phyloP scores from a whole-genome alignment of 2,888 invertebrate genomes.

The Sympetrum striolatum region DNA sequence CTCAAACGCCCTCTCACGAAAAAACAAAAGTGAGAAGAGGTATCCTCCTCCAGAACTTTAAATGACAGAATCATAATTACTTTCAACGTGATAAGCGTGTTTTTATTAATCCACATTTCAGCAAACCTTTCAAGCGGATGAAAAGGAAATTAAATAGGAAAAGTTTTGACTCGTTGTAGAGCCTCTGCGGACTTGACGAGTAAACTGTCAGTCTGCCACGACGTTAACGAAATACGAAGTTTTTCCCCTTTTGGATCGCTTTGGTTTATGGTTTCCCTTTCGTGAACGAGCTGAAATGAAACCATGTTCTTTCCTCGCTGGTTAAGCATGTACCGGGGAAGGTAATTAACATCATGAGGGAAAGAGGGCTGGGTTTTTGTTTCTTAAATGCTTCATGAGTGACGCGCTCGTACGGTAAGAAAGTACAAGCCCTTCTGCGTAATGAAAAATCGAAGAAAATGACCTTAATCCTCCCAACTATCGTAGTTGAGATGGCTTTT shows the following conservation, averaged over 20 bases:
- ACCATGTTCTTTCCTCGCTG: not conserved
- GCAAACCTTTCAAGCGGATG: not conserved
- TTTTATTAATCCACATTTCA: not conserved
- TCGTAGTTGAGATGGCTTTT: too few relatives aligned
- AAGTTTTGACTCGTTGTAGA: not conserved
- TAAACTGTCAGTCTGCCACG: not conserved
- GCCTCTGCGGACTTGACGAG: not conserved
- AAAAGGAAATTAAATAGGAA: not conserved
- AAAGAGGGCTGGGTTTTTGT: not conserved
- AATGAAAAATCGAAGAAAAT: not conserved
- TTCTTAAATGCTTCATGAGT: not conserved
- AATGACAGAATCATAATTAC: too few relatives aligned
- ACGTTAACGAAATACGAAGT: not conserved
- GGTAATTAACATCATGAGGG: not conserved
- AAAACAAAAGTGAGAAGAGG: too few relatives aligned
- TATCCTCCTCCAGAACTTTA: too few relatives aligned
- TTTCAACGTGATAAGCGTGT: too few relatives aligned
- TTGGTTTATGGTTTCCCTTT: not conserved
- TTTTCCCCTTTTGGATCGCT: not conserved
- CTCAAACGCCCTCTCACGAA: too few relatives aligned
- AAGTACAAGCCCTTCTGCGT: not conserved
- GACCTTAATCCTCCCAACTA: too few relatives aligned
- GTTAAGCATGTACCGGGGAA: not conserved
- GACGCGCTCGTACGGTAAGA: not conserved
- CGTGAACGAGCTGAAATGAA: not conserved